Evolutionary conservation across 2,113 vertebrate genomes (phyloP), one percentile per base, ranked within the genome.

Genomic region (Crotalus horridus): DNA sequence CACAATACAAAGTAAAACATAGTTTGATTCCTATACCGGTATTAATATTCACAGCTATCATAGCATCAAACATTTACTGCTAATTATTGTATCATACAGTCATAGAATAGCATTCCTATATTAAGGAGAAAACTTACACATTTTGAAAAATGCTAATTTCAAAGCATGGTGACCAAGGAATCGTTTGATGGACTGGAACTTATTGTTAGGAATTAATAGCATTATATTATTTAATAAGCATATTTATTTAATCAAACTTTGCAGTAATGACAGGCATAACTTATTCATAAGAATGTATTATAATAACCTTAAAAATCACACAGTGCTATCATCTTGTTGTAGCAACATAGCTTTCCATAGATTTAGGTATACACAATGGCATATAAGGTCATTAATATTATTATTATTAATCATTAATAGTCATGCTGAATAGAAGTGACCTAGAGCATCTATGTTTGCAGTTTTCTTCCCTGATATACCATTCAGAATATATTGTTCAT

Each of bases 171-270:
- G 39, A 91, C 39, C 2, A 3, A 92, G 90, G 21, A 2, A 2
- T 96, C 94, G 23, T 53, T 92, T 88, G 48, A 90, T 43, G 87
- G 29, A 93, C 69, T 43, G 17, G 26, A 91, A 89, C 87, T 64
- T 85, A 55, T 51, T 93, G 23, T 33, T 23, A 39, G 64, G 51
- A 93, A 87, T 93, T 95, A 43, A 81, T 43, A 81, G 74, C 33
- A 81, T 81, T 81, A 81, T 81, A 81, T 81, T 81, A 81, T 81
- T 81, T 81, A 81, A 43, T 81, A 81, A 81, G 55, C 4, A 1
- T 89, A 94, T 93, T 48, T 54, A 43, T 94, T 94, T 54, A 91
- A 61, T 93, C 51, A 39, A 9, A 81, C 54, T 88, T 46, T 53
- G 24, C 33, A 51, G 29, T 87, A 39, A 11, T 20, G 85, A 53